Percentiles rank a stretch among this genome's conserved stretches.
Conservation (phyloP, 2,888 invertebrate genomes). For the Lasioglossum malachurum region DNA sequence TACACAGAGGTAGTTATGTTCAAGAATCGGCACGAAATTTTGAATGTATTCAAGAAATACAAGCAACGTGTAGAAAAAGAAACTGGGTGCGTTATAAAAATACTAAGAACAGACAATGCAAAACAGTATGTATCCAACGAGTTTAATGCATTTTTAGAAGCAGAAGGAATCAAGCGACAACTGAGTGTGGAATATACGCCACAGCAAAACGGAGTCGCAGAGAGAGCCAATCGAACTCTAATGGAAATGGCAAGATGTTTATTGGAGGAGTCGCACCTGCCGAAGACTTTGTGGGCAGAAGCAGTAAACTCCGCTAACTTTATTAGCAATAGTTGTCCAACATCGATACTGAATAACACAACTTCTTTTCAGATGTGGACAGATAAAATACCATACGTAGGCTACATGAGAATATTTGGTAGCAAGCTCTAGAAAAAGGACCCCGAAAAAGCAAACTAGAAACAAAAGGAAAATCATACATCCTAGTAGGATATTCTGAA, state of each 20-base stretch:
- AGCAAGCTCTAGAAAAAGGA: constrained; percentile 5
- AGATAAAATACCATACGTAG: constrained; percentile 58
- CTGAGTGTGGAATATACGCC: constrained; percentile 71
- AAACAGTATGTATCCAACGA: constrained; percentile 57
- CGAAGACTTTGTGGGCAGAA: constrained; percentile 74
- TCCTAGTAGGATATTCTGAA: constrained; percentile 1
- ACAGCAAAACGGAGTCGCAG: constrained; percentile 75
- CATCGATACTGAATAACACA: constrained; percentile 15
- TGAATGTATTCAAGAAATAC: neutral
- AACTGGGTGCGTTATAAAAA: neutral
- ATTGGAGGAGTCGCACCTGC: constrained; percentile 64
- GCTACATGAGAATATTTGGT: neutral
- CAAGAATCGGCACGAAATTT: neutral
- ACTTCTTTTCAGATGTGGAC: constrained; percentile 58
- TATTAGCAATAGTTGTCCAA: constrained; percentile 45
- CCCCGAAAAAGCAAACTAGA: neutral
- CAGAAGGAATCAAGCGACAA: constrained; percentile 52
- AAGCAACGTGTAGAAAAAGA: neutral
- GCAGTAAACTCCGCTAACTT: constrained; percentile 39
- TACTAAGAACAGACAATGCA: constrained; percentile 38
- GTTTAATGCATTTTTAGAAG: constrained; percentile 35
- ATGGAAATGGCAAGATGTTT: constrained; percentile 74
- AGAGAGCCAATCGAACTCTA: constrained; percentile 74
- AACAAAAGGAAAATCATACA: neutral
- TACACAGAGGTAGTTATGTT: constrained; percentile 31